Percentiles rank a stretch among this genome's conserved stretches.
Evolutionary conservation across 2,113 vertebrate species (phyloP).

Genomic region (Theristicus caerulescens): DNA sequence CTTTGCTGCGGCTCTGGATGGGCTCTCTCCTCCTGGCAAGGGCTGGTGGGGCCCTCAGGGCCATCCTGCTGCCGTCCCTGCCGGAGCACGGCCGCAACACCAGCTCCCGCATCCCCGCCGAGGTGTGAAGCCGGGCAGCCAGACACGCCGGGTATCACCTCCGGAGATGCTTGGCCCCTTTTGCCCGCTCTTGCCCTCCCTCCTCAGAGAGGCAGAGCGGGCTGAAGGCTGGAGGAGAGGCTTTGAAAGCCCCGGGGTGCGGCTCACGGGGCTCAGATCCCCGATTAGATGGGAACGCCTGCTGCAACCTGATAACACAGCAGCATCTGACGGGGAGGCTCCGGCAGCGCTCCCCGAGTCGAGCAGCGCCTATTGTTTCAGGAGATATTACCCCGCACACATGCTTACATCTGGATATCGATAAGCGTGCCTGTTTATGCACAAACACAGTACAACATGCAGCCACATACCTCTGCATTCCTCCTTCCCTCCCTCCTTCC

Average conservation of each 20-base stretch:
- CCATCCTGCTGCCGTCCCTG: background rate
- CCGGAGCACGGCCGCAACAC: fast-evolving
- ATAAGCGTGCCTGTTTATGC: slow-evolving; percentile 51
- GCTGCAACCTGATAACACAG: slow-evolving; percentile 55
- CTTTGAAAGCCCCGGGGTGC: slow-evolving; percentile 25
- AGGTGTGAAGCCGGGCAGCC: background rate
- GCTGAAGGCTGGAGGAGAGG: background rate
- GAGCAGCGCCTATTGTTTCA: slow-evolving; percentile 9
- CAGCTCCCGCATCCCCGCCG: background rate
- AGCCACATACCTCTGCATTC: slow-evolving; percentile 35
- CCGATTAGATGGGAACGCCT: slow-evolving; percentile 56
- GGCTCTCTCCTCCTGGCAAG: background rate
- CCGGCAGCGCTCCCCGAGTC: background rate
- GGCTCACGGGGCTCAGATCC: slow-evolving; percentile 38
- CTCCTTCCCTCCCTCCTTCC: background rate
- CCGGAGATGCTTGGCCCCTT: background rate
- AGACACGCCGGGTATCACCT: background rate
- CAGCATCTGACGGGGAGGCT: slow-evolving; percentile 27
- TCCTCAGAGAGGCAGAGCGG: background rate
- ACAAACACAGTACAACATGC: slow-evolving; percentile 24
- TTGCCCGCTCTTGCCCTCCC: background rate
- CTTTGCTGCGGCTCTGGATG: background rate
- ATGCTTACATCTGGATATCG: slow-evolving; percentile 21
- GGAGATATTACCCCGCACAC: slow-evolving; percentile 22
- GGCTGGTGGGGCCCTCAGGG: background rate